These are phyloP conservation scores for Chrysomela aeneicollis DNA, from an alignment of 2,888 invertebrate genomes.

Conservation along the genomic window DNA sequence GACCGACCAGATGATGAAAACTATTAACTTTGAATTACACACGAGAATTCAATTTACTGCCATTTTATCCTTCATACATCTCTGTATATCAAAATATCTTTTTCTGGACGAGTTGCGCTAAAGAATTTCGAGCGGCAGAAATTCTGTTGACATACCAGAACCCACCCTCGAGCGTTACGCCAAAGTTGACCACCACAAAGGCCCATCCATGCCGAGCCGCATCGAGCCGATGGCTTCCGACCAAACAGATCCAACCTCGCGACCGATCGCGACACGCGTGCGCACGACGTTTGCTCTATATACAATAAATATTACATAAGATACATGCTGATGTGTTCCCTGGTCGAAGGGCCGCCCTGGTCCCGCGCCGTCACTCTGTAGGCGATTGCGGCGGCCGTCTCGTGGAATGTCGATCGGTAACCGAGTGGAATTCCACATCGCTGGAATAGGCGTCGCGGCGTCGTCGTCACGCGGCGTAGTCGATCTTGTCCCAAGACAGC, in stretches of 20 bases:
- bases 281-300: conserved; percentile 25
- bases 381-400: conserved; percentile 59
- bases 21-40: too few species aligned
- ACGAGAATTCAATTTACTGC: too few species aligned
- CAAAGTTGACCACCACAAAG: too few species aligned
- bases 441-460: conserved; percentile 55
- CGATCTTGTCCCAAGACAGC: conserved; percentile 80
- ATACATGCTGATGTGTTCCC: conserved; percentile 56
- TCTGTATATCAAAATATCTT: too few species aligned
- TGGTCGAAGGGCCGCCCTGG: conserved; percentile 60
- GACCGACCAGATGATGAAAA: too few species aligned
- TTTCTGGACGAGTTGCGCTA: too few species aligned
- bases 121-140: too few species aligned
- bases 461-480: conserved; percentile 71
- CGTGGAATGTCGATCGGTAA: conserved; percentile 59
- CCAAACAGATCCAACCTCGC: background rate
- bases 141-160: too few species aligned
- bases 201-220: too few species aligned
- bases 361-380: conserved; percentile 54
- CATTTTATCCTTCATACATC: too few species aligned
- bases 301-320: conserved; percentile 33
- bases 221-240: background rate
- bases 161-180: too few species aligned
- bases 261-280: conserved; percentile 3
- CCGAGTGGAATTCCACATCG: conserved; percentile 59